Base-by-base conservation (phyloP, 2,888 invertebrate species). In the Apodemia mormo region DNA sequence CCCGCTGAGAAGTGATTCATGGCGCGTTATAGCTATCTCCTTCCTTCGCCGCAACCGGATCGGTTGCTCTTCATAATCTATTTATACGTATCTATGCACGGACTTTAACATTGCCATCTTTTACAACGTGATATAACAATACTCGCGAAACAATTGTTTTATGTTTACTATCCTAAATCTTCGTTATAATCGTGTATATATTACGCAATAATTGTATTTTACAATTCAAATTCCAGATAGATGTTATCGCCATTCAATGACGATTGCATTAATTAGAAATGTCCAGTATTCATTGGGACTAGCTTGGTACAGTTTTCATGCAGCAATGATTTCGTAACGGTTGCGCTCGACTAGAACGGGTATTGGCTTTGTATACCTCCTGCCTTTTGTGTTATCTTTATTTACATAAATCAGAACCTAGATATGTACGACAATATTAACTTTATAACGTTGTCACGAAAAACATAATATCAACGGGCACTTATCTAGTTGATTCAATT, bases 21-120 rank as follows among this genome's bases (percentile, higher is more conserved):
- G 92, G 91, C 89, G 92, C 89, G 90, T 91, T 92, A 89, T 92
- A 91, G 92, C 92, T 92, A 91, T 93, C 93, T 93, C 92, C 87
- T 90, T 92, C 91, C 90, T 92, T 91, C 92, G 84, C 88, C 89
- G 89, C 92, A 90, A 92, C 92, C 91, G 90, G 92, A 92, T 92
- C 92, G 93, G 89, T 89, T 88, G 90, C 90, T 90, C 90, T 90
- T 87, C 88, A 90, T 92, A 90, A 91, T 91, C 91, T 92, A 92
- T 93, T 90, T 92, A 89, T 91, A 90, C 83, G 83, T 91, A 89
- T 89, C 87, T 89, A 87, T 88, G 86, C 85, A 88, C 86, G 87
- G 88, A 90, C 89, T 90, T 90, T 88, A 90, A 90, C 87, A 85
- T 83, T 80, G 75, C 75, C 76, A 76, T 75, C 78, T 75, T 75